phyloP scores from a whole-genome alignment of 2,888 invertebrate genomes.

The Dryococelus australis region DNA sequence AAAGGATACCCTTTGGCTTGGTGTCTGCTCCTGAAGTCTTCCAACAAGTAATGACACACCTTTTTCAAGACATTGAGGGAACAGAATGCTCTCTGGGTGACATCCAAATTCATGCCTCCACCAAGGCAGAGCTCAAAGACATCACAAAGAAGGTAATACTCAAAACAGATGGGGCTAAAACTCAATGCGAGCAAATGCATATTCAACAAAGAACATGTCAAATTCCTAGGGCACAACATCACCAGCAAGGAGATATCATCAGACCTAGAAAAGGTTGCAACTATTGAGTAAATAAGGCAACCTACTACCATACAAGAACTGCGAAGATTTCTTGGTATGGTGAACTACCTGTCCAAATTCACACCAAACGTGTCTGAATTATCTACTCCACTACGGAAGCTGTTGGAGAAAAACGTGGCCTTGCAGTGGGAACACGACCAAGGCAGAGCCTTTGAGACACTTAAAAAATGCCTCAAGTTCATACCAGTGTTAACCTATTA shows the following conservation, averaged over 20 bases:
- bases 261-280: constrained; percentile 6
- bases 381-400: constrained; percentile 46
- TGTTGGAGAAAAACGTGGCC: constrained; percentile 43
- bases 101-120: too few species aligned
- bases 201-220: too few species aligned
- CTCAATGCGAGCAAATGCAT: too few species aligned
- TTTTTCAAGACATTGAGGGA: too few species aligned
- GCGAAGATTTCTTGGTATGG: constrained; percentile 18
- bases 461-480: not conserved
- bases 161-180: too few species aligned
- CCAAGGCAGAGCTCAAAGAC: too few species aligned
- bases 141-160: too few species aligned
- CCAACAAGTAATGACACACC: too few species aligned
- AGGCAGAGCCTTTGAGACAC: not conserved
- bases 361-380: constrained; percentile 46
- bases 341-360: constrained; percentile 24
- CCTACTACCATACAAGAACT: not conserved
- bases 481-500: not conserved
- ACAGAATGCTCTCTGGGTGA: too few species aligned
- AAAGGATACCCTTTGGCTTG: not conserved
- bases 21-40: too few species aligned
- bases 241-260: not conserved
- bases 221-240: constrained; percentile 24
- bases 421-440: constrained; percentile 36
- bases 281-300: not conserved